These are phyloP conservation scores for Linnaemya vulpina DNA, from an alignment of 2,888 invertebrate species.

Conservation along the genomic window DNA sequence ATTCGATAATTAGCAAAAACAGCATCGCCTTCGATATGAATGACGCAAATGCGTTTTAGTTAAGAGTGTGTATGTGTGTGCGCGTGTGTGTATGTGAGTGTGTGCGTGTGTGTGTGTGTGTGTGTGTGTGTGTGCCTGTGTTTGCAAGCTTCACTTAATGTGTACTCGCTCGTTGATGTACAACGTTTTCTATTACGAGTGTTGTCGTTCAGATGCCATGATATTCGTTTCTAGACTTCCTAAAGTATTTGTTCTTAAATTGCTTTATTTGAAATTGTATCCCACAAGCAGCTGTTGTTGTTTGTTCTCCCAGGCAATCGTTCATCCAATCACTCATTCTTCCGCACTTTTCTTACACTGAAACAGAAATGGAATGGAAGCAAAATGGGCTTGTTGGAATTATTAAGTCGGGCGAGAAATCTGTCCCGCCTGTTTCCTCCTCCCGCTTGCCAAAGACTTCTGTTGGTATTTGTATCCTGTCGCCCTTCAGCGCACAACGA, in stretches of 20 bases:
- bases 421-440: too few relatives aligned
- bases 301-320: slow-evolving; percentile 29
- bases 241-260: slow-evolving; percentile 67
- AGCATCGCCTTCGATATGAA: neutral
- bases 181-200: slow-evolving; percentile 18
- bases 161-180: neutral
- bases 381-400: too few relatives aligned
- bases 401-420: too few relatives aligned
- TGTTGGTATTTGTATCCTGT: too few relatives aligned
- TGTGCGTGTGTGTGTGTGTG: neutral
- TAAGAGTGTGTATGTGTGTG: neutral
- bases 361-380: neutral
- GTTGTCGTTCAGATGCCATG: neutral
- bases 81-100: neutral
- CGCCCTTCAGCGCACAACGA: too few relatives aligned
- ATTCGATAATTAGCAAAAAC: slow-evolving; percentile 63
- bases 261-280: slow-evolving; percentile 61
- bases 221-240: slow-evolving; percentile 53
- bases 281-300: slow-evolving; percentile 65
- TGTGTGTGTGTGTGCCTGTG: neutral
- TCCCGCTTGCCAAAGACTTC: too few relatives aligned
- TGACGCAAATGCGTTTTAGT: neutral
- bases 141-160: too few relatives aligned
- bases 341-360: slow-evolving; percentile 1
- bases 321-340: slow-evolving; percentile 14